Evolutionary conservation across 2,797 vertebrate genomes (phyloP).

Genomic region (Neomorphus geoffroyi): DNA sequence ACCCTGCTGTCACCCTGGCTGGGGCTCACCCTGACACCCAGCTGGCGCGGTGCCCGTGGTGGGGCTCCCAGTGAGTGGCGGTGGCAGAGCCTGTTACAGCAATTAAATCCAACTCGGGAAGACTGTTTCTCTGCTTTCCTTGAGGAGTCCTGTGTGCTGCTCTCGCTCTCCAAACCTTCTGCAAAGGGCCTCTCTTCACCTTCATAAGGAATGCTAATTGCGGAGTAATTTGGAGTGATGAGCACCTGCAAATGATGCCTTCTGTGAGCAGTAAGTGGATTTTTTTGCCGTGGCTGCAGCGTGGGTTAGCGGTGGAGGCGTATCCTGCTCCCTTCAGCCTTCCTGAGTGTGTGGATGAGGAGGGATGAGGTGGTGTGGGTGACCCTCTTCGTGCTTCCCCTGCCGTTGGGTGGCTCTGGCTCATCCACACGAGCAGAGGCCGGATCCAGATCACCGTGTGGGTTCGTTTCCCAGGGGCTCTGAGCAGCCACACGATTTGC

Average conservation of each 20-base stretch:
- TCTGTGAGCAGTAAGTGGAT: background rate
- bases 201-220: background rate
- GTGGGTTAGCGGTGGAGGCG: accelerated
- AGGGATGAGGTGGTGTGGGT: background rate
- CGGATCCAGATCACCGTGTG: no score
- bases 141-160: background rate
- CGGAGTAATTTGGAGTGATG: background rate
- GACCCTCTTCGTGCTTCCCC: background rate
- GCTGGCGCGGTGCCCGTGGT: background rate
- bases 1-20: background rate
- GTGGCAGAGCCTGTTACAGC: background rate
- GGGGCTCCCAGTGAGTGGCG: no score
- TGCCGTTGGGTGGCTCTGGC: accelerated
- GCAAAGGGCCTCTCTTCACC: background rate
- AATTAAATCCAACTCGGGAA: background rate
- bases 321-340: accelerated
- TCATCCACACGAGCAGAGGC: background rate
- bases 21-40: accelerated
- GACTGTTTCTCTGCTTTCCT: background rate
- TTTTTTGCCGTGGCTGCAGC: background rate
- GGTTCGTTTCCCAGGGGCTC: background rate
- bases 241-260: background rate
- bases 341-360: background rate
- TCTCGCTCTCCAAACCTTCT: background rate
- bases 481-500: background rate